Evolutionary conservation across 2,888 invertebrate genomes (phyloP).

Genomic region (Pristionchus maxplancki): DNA sequence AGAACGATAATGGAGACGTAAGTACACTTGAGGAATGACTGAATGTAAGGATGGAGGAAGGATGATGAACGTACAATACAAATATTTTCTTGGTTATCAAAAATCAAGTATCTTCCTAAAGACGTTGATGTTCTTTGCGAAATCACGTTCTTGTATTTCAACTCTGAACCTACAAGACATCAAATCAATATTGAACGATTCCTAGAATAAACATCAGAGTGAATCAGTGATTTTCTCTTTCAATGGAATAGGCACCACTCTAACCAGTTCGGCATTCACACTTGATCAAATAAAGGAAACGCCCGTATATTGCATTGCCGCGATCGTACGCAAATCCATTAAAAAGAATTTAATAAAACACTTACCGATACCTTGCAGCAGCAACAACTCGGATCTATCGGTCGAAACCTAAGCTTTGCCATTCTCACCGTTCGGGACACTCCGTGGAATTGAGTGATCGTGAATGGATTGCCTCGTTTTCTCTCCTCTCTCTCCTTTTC

Average conservation of each 20-base stretch:
- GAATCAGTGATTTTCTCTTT: not conserved
- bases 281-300: not conserved
- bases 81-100: not conserved
- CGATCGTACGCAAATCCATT: not conserved
- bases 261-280: constrained; percentile 18
- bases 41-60: not conserved
- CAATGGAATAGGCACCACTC: not conserved
- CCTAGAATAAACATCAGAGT: not conserved
- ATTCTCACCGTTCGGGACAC: not conserved
- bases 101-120: no score
- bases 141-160: no score
- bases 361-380: constrained; percentile 26
- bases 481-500: constrained; percentile 28
- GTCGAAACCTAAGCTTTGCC: not conserved
- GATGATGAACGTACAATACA: not conserved
- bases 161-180: no score
- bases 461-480: constrained; percentile 35
- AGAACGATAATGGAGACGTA: constrained; percentile 32
- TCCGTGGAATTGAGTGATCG: constrained; percentile 35
- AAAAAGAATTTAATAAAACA: not conserved
- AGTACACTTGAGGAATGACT: constrained; percentile 35
- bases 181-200: no score
- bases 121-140: no score
- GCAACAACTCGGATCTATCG: constrained; percentile 10
- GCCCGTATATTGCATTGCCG: not conserved